These are phyloP conservation scores for Acanthaster planci DNA, from an alignment of 35 echinoderm and acorn worm species.

Conservation along the genomic window DNA sequence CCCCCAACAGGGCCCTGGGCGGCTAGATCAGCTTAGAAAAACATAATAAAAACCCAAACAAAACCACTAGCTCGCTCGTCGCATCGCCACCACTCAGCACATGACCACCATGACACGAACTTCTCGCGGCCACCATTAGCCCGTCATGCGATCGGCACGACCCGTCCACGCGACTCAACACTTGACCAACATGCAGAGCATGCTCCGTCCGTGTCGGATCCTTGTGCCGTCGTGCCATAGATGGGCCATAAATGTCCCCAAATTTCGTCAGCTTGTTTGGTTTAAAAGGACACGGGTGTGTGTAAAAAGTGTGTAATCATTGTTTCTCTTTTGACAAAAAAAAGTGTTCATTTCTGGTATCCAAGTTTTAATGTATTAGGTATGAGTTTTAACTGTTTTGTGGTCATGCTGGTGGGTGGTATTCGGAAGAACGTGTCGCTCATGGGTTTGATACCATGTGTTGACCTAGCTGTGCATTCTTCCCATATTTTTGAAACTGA, in stretches of 20 bases:
- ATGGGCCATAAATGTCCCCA: neutral
- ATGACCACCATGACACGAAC: constrained; percentile 24
- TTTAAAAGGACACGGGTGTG: neutral
- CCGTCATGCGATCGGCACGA: neutral
- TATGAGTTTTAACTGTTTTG: no score
- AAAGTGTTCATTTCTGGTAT: neutral
- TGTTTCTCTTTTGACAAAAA: neutral
- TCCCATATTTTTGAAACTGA: no score
- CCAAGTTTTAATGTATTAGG: no score
- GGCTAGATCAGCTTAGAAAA: neutral
- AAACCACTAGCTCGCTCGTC: constrained; percentile 5
- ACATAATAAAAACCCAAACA: no score
- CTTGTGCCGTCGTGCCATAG: no score
- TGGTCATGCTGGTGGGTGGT: no score
- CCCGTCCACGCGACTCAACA: neutral
- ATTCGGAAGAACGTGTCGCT: no score
- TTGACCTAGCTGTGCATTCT: no score
- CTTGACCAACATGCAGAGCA: no score
- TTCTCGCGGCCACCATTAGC: neutral
- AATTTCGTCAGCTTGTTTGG: neutral
- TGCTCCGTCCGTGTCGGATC: no score
- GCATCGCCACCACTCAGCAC: neutral
- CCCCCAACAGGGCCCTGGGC: neutral
- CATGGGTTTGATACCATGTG: no score
- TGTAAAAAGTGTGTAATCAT: constrained; percentile 3